These are phyloP conservation scores for Apeira syringaria DNA, from an alignment of 2,888 invertebrate genomes.

Conservation along the genomic window DNA sequence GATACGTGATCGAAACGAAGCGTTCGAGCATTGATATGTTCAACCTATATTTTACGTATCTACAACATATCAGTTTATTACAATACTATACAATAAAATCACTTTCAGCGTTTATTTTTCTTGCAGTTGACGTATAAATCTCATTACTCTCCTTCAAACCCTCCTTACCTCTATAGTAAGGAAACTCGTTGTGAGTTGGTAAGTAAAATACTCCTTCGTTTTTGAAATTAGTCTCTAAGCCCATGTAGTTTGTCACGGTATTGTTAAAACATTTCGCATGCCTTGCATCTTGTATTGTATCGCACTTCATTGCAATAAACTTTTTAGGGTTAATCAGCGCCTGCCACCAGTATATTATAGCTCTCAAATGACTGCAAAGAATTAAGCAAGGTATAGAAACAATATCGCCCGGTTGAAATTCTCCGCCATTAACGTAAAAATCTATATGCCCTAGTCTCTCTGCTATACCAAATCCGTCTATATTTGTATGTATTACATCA, in stretches of 20 bases:
- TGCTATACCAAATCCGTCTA: constrained; percentile 75
- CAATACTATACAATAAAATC: constrained; percentile 44
- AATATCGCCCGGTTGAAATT: constrained; percentile 67
- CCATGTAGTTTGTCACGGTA: constrained; percentile 56
- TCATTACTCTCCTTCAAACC: constrained; percentile 66
- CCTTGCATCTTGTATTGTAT: constrained; percentile 64
- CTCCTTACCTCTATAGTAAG: constrained; percentile 62
- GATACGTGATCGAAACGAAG: too few relatives aligned
- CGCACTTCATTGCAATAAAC: constrained; percentile 62
- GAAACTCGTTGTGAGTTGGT: constrained; percentile 63
- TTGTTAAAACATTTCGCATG: constrained; percentile 63
- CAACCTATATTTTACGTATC: too few relatives aligned
- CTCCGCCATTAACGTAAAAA: constrained; percentile 71
- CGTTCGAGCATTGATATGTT: too few relatives aligned
- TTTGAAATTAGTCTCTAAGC: constrained; percentile 58
- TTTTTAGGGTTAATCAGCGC: constrained; percentile 69
- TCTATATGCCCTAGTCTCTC: constrained; percentile 67
- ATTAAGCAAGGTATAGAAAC: constrained; percentile 64
- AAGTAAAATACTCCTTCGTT: constrained; percentile 65
- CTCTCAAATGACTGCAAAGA: constrained; percentile 61
- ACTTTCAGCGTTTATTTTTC: constrained; percentile 57
- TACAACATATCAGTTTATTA: too few relatives aligned
- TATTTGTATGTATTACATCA: constrained; percentile 70
- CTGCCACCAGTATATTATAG: constrained; percentile 69
- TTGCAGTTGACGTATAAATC: constrained; percentile 52